Evolutionary conservation across 2,113 vertebrate genomes (phyloP).

Genomic region (Acinonyx jubatus): DNA sequence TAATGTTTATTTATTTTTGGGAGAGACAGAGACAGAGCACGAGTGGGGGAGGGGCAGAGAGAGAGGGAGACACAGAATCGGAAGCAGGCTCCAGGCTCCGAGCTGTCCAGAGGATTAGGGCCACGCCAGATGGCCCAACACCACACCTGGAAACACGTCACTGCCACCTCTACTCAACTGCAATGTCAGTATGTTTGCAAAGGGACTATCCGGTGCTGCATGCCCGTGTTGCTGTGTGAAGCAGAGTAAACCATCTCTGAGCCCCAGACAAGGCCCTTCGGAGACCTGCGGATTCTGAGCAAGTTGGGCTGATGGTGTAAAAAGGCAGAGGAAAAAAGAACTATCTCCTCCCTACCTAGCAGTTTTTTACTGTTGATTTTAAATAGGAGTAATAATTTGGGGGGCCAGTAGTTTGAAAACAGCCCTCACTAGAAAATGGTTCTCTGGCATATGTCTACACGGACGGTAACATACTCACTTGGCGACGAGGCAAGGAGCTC

Average conservation of each 20-base stretch:
- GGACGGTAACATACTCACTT: background rate
- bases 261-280: background rate
- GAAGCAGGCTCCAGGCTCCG: too few relatives aligned
- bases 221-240: background rate
- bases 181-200: background rate
- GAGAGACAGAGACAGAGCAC: too few relatives aligned
- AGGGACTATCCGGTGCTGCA: background rate
- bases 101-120: background rate
- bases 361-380: background rate
- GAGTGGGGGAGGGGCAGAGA: too few relatives aligned
- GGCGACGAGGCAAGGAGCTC: background rate
- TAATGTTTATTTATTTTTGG: too few relatives aligned
- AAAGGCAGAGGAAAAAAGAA: background rate
- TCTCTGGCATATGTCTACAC: background rate
- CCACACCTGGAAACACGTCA: rapidly evolving
- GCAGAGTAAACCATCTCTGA: background rate
- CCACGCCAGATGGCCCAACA: background rate
- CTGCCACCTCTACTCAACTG: background rate
- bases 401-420: background rate
- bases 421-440: background rate
- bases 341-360: background rate
- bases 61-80: too few relatives aligned
- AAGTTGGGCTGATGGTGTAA: rapidly evolving
- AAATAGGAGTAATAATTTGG: background rate
- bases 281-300: background rate